Percentiles rank a stretch among this genome's conserved stretches.
phyloP scores from a whole-genome alignment of 1,140 invertebrate genomes.

The Aleiodes sp. region DNA sequence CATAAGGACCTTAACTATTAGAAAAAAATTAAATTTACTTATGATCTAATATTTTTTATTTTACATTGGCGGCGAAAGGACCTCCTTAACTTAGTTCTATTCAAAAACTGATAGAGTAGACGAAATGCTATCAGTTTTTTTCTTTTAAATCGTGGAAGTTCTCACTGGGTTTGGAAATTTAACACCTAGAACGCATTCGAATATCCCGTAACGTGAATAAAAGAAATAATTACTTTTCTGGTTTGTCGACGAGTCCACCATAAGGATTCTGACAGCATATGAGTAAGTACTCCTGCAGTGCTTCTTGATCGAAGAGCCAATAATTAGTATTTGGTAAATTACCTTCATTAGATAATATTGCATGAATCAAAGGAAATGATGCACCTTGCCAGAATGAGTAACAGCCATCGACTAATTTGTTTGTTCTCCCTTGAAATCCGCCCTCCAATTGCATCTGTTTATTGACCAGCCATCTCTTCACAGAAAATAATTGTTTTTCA shows the following conservation, averaged over 20 bases:
- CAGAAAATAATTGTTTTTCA: constrained; percentile 27
- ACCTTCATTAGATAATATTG: constrained; percentile 67
- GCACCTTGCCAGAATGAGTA: constrained; percentile 99
- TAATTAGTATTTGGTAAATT: constrained; percentile 55
- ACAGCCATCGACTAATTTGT: constrained; percentile 98
- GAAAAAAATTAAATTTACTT: too few species aligned
- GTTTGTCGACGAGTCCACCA: constrained; percentile 97
- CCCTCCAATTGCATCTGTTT: constrained; percentile 91
- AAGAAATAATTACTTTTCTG: constrained; percentile 92
- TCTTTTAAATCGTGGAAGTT: too few species aligned
- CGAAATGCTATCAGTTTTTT: too few species aligned
- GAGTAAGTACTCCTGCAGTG: constrained; percentile 94
- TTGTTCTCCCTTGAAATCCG: constrained; percentile 94
- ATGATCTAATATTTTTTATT: too few species aligned
- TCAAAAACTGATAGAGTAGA: too few species aligned
- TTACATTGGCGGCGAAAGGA: too few species aligned
- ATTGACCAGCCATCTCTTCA: constrained; percentile 84
- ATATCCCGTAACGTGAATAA: too few species aligned
- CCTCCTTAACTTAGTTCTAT: too few species aligned
- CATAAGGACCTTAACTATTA: too few species aligned
- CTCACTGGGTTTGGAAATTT: too few species aligned
- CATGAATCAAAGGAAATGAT: constrained; percentile 81
- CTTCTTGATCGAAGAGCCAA: constrained; percentile 84
- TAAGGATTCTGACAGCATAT: constrained; percentile 89
- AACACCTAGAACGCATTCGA: too few species aligned